Conservation (phyloP, 2,113 vertebrate species). For the Ophiodon elongatus region DNA sequence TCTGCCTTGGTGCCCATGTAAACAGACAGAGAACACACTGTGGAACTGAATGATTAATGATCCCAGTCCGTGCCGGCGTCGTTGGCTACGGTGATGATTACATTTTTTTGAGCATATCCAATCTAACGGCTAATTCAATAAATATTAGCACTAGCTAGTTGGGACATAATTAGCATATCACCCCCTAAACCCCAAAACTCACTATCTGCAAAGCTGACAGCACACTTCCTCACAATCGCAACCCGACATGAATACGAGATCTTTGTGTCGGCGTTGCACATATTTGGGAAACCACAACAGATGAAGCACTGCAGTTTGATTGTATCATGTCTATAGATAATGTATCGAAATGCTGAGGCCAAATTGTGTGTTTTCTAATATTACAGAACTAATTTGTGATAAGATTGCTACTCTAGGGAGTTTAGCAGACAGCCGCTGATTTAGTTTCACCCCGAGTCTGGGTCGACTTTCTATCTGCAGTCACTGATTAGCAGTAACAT, state of each 20-base stretch:
- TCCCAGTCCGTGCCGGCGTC: neutral
- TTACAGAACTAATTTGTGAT: neutral
- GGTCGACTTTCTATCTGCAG: neutral
- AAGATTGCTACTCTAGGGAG: neutral
- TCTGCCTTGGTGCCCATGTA: neutral
- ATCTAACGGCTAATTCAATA: conserved; percentile 53
- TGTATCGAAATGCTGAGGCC: too few species aligned
- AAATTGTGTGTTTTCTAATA: neutral
- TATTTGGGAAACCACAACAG: neutral
- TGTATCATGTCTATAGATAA: neutral
- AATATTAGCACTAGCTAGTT: conserved; percentile 37
- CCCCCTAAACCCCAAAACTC: neutral
- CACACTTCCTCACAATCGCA: conserved; percentile 11
- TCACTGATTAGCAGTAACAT: neutral
- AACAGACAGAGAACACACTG: conserved; percentile 9
- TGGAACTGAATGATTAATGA: conserved; percentile 41
- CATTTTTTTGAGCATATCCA: conserved; percentile 42
- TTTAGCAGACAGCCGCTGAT: neutral
- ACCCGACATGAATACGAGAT: conserved; percentile 10
- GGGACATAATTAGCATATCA: conserved; percentile 23
- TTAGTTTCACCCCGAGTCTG: neutral
- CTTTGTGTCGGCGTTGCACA: neutral
- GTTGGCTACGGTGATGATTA: conserved; percentile 19
- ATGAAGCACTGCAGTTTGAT: neutral
- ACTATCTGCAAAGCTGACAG: conserved; percentile 11